These are phyloP conservation scores for Mythimna pallens DNA, from an alignment of 2,888 invertebrate species.

Conservation along the genomic window DNA sequence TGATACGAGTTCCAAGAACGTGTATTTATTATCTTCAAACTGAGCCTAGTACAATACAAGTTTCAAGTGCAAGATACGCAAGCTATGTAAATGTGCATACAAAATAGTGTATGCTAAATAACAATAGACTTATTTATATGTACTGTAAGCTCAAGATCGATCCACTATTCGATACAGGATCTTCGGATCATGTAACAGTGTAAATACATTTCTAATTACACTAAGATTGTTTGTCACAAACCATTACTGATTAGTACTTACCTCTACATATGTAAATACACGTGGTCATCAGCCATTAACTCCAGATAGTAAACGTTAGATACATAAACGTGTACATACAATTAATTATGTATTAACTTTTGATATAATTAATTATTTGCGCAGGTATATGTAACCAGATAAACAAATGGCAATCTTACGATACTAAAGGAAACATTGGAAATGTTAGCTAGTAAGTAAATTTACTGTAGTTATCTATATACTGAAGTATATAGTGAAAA, in stretches of 20 bases:
- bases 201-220: slow-evolving; percentile 14
- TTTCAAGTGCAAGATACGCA: slow-evolving; percentile 19
- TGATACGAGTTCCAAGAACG: slow-evolving; percentile 41
- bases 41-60: slow-evolving; percentile 29
- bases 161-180: background rate
- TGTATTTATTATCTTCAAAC: slow-evolving; percentile 46
- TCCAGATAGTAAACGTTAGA: slow-evolving; percentile 8
- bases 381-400: slow-evolving; percentile 23
- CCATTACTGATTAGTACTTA: slow-evolving; percentile 3
- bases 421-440: background rate
- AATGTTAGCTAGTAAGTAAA: background rate
- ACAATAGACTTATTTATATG: no score
- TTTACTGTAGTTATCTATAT: background rate
- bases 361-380: slow-evolving; percentile 15
- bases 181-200: background rate
- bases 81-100: no score
- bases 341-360: slow-evolving; percentile 10
- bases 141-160: background rate
- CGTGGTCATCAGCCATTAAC: background rate
- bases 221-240: background rate
- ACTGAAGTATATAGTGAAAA: background rate
- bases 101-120: no score
- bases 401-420: slow-evolving; percentile 7
- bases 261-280: slow-evolving; percentile 1
- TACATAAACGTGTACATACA: background rate